These are phyloP conservation scores for Oscheius onirici DNA, from an alignment of 2,888 invertebrate genomes.

Conservation along the genomic window DNA sequence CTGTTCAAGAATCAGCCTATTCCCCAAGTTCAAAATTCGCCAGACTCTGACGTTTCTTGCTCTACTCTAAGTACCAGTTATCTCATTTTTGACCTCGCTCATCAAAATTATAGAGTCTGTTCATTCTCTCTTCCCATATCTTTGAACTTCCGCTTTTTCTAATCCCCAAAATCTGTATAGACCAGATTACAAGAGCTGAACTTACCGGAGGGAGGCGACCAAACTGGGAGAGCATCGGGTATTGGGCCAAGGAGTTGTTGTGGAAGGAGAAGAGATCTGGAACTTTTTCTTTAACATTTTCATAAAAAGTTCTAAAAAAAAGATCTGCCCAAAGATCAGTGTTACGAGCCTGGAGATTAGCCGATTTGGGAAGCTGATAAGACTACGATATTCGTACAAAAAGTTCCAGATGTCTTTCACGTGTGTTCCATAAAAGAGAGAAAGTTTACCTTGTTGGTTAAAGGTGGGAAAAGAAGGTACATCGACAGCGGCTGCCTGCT, in stretches of 20 bases:
- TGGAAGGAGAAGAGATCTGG: constrained; percentile 54
- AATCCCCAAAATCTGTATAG: background rate
- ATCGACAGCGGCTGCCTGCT: constrained; percentile 32
- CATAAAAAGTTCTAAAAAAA: background rate
- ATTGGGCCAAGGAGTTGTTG: constrained; percentile 50
- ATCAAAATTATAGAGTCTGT: too few species aligned
- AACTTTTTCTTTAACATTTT: background rate
- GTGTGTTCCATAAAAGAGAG: background rate
- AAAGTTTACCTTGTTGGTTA: constrained; percentile 27
- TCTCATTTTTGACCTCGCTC: too few species aligned
- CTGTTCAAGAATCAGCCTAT: too few species aligned
- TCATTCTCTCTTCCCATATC: background rate
- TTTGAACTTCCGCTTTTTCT: background rate
- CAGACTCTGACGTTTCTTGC: too few species aligned
- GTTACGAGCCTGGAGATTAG: background rate
- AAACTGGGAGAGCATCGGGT: constrained; percentile 57
- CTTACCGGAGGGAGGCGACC: constrained; percentile 44
- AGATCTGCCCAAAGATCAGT: background rate
- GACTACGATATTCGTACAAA: background rate
- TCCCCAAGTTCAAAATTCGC: too few species aligned
- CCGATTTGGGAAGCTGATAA: background rate
- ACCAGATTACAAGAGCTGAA: background rate
- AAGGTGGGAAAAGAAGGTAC: constrained; percentile 20
- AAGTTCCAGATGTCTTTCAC: background rate
- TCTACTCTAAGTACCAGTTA: too few species aligned